Percentiles rank a stretch among this genome's conserved stretches.
Conservation (phyloP, 2,113 vertebrate species). For the Mionectes macconnelli region DNA sequence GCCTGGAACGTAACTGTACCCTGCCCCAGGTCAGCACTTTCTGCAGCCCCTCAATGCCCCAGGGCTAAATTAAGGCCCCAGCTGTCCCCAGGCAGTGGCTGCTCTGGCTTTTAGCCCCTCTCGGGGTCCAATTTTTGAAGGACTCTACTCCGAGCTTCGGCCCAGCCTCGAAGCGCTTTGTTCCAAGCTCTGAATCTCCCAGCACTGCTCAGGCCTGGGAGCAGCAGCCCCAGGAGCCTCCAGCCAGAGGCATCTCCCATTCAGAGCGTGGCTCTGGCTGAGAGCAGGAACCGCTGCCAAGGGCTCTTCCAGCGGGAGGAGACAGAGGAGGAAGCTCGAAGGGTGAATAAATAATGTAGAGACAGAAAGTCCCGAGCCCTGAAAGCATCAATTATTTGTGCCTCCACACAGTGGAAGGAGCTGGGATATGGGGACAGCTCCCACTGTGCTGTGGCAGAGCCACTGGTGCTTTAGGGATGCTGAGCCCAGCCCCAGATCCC, state of each 20-base stretch:
- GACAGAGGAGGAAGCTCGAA: not conserved
- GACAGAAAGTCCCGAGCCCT: not conserved
- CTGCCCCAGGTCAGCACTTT: slow-evolving; percentile 17
- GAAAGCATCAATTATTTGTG: not conserved
- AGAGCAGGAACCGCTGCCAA: not conserved
- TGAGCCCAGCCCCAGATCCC: not conserved
- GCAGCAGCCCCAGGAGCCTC: not conserved
- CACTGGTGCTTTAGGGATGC: not conserved
- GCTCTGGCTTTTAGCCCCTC: not conserved
- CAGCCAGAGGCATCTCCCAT: not conserved
- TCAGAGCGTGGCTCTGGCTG: accelerated
- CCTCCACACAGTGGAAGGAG: accelerated
- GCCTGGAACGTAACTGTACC: not conserved
- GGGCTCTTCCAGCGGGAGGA: not conserved
- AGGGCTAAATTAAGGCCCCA: slow-evolving; percentile 59
- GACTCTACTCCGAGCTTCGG: not conserved
- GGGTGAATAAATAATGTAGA: not conserved
- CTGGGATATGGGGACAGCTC: not conserved
- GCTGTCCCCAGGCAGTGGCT: slow-evolving; percentile 9
- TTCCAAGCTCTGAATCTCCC: not conserved
- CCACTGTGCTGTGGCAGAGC: not conserved
- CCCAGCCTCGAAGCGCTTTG: not conserved
- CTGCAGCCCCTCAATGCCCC: not conserved
- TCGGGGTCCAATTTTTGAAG: not conserved
- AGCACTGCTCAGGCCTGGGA: not conserved